Percentiles rank a stretch among this genome's conserved stretches.
These are phyloP conservation scores for Cyanoliseus patagonus DNA, from an alignment of 2,113 vertebrate species.

Conservation along the genomic window DNA sequence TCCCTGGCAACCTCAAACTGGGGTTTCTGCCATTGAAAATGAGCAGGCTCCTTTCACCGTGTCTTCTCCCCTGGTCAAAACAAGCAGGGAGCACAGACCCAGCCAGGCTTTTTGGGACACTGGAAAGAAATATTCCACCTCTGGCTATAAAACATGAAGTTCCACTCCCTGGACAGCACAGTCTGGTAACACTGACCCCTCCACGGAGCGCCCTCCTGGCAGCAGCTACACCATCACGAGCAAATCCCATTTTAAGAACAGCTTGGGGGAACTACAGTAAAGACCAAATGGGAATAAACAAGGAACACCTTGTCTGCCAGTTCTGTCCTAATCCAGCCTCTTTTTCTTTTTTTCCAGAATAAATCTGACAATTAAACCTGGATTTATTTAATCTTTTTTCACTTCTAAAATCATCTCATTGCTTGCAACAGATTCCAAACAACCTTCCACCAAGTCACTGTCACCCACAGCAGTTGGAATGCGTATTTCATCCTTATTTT, in stretches of 20 bases:
- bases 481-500: not conserved
- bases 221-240: not conserved
- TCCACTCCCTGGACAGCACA: not conserved
- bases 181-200: not conserved
- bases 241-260: not conserved
- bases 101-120: not conserved
- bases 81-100: not conserved
- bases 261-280: not conserved
- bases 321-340: not conserved
- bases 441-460: not conserved
- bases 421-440: not conserved
- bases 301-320: not conserved
- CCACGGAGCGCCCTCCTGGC: not conserved
- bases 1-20: not conserved
- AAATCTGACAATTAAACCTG: not conserved
- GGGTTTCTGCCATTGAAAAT: not conserved
- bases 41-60: not conserved
- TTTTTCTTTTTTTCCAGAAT: not conserved
- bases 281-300: not conserved
- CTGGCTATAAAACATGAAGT: not conserved
- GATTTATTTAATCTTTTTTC: rapidly evolving
- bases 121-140: not conserved
- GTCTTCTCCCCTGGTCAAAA: not conserved
- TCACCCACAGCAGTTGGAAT: not conserved
- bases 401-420: not conserved